Percentiles rank a stretch among this genome's conserved stretches.
Conservation (phyloP, 2,113 vertebrate genomes). For the Struthio camelus region DNA sequence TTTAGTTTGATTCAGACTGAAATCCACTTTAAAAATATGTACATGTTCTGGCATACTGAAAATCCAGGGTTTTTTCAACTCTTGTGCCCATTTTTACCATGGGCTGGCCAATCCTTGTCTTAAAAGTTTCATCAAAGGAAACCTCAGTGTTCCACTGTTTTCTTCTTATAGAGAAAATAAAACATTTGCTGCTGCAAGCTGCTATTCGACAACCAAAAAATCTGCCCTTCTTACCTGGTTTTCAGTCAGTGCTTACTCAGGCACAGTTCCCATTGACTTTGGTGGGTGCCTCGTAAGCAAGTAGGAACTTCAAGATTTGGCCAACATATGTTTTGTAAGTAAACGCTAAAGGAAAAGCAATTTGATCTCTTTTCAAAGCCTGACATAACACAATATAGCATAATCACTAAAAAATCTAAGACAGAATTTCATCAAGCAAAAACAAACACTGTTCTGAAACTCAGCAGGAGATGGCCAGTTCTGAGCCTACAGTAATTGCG, state of each 20-base stretch:
- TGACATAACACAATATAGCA: constrained; percentile 49
- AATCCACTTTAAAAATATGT: not conserved
- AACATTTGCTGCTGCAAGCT: not conserved
- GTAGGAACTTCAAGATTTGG: constrained; percentile 54
- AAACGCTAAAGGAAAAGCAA: constrained; percentile 32
- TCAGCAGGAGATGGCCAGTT: constrained; percentile 47
- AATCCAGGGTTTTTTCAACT: not conserved
- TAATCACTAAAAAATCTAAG: constrained; percentile 67
- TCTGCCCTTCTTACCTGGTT: not conserved
- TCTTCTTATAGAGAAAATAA: constrained; percentile 10
- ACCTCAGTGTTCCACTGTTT: not conserved
- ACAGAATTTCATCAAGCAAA: constrained; percentile 65
- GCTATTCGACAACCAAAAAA: not conserved
- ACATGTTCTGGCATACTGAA: not conserved
- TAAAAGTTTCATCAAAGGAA: not conserved
- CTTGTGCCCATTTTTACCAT: not conserved
- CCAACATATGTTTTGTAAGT: constrained; percentile 37
- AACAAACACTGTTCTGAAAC: constrained; percentile 63
- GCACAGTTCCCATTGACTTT: constrained; percentile 23
- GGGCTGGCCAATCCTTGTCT: not conserved
- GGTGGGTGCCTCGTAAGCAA: constrained; percentile 16
- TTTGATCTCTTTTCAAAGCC: constrained; percentile 67
- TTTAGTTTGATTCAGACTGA: not conserved
- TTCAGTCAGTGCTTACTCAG: constrained; percentile 22
- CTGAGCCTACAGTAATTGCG: constrained; percentile 55